Conservation (phyloP, 1,140 invertebrate genomes). For the Sitophilus oryzae region DNA sequence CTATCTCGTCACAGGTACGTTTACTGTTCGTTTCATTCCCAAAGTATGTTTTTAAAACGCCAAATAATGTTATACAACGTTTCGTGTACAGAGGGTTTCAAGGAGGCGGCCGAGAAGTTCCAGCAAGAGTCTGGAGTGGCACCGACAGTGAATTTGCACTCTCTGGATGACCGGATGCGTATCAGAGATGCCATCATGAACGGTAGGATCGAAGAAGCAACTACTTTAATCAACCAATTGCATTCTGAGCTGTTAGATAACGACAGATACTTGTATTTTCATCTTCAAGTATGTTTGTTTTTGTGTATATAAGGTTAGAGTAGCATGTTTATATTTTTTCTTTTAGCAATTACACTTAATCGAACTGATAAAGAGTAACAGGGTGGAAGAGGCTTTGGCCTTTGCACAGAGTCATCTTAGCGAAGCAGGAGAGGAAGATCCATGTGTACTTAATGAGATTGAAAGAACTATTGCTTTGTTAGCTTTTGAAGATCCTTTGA, state of each 20-base stretch:
- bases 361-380: slow-evolving; percentile 81
- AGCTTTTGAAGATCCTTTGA: slow-evolving; percentile 94
- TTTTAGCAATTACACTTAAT: slow-evolving; percentile 88
- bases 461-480: slow-evolving; percentile 87
- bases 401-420: slow-evolving; percentile 92
- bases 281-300: slow-evolving; percentile 68
- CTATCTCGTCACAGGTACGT: slow-evolving; percentile 89
- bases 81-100: slow-evolving; percentile 80
- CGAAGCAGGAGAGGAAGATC: slow-evolving; percentile 87
- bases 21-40: slow-evolving; percentile 17
- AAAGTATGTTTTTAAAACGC: not conserved
- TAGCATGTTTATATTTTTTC: slow-evolving; percentile 14
- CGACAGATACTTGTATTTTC: slow-evolving; percentile 92
- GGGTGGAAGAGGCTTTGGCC: slow-evolving; percentile 90
- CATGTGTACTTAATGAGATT: slow-evolving; percentile 66
- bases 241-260: slow-evolving; percentile 94
- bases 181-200: slow-evolving; percentile 92
- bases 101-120: slow-evolving; percentile 97
- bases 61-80: too few species aligned
- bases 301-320: not conserved
- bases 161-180: slow-evolving; percentile 87
- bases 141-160: slow-evolving; percentile 80
- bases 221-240: slow-evolving; percentile 85
- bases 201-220: slow-evolving; percentile 89
- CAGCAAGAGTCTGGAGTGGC: slow-evolving; percentile 87